Evolutionary conservation across 2,113 vertebrate species (phyloP).

Genomic region (Probosciger aterrimus): DNA sequence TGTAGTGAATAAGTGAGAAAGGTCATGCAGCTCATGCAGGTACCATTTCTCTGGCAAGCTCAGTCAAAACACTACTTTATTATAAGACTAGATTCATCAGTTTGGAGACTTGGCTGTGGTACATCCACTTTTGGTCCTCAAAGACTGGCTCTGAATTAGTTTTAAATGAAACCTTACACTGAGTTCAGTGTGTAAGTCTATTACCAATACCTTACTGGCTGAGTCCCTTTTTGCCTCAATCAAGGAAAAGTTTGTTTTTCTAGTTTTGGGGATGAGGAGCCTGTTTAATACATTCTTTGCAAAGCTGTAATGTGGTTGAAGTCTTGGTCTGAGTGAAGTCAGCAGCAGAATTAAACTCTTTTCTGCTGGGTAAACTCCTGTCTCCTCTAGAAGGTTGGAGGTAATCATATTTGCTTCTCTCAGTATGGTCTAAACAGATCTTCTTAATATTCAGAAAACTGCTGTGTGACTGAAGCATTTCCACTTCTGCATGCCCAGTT

Average conservation of each 20-base stretch:
- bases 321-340: background rate
- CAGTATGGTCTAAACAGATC: background rate
- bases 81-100: background rate
- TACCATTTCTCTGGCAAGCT: background rate
- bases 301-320: background rate
- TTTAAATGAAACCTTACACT: background rate
- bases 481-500: background rate
- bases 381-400: background rate
- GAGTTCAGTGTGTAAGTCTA: background rate
- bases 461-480: background rate
- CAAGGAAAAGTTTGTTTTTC: background rate
- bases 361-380: background rate
- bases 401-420: background rate
- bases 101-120: background rate
- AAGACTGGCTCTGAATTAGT: background rate
- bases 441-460: background rate
- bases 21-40: background rate
- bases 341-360: background rate
- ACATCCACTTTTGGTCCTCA: background rate
- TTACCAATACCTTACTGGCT: background rate
- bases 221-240: background rate
- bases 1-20: background rate
- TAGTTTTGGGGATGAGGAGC: rapidly evolving
- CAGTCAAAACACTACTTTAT: background rate
- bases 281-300: background rate